Percentiles rank a stretch among this genome's conserved stretches.
Evolutionary conservation across 2,797 vertebrate species (phyloP).

Genomic region (Xiphophorus birchmanni): DNA sequence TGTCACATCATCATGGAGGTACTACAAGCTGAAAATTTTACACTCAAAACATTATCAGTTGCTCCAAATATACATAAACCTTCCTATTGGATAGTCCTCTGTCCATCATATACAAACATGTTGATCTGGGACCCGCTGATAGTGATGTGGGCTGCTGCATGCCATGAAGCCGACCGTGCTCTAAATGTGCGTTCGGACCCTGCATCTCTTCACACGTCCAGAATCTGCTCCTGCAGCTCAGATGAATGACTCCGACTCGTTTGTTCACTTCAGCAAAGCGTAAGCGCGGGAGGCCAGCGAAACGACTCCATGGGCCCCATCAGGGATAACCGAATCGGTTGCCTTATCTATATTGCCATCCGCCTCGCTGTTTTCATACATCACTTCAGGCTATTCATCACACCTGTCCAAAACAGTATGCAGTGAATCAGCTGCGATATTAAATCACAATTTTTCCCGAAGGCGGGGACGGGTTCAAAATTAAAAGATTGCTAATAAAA

Average conservation of each 20-base stretch:
- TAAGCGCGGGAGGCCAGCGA: constrained; percentile 56
- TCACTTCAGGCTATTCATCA: constrained; percentile 86
- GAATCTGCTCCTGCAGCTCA: constrained; percentile 49
- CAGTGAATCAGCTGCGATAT: constrained; percentile 83
- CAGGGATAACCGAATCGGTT: constrained; percentile 74
- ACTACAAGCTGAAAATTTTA: constrained; percentile 48
- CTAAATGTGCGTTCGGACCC: constrained; percentile 49
- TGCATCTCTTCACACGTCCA: constrained; percentile 52
- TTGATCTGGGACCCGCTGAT: constrained; percentile 12
- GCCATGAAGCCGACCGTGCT: constrained; percentile 22
- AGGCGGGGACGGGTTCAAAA: constrained; percentile 77
- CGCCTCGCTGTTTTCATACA: constrained; percentile 84
- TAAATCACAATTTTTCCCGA: constrained; percentile 82
- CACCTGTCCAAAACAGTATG: constrained; percentile 81
- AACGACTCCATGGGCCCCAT: constrained; percentile 70
- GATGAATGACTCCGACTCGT: constrained; percentile 67
- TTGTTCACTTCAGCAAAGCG: constrained; percentile 77
- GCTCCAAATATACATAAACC: constrained; percentile 5
- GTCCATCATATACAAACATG: constrained; percentile 8
- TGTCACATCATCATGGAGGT: constrained; percentile 99
- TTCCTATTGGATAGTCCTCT: background rate
- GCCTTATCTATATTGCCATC: constrained; percentile 87
- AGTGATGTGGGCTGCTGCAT: constrained; percentile 7
- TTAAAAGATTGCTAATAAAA: constrained; percentile 85
- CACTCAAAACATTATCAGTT: background rate